These are phyloP conservation scores for Garrulus glandarius DNA, from an alignment of 2,797 vertebrate species.

Conservation along the genomic window DNA sequence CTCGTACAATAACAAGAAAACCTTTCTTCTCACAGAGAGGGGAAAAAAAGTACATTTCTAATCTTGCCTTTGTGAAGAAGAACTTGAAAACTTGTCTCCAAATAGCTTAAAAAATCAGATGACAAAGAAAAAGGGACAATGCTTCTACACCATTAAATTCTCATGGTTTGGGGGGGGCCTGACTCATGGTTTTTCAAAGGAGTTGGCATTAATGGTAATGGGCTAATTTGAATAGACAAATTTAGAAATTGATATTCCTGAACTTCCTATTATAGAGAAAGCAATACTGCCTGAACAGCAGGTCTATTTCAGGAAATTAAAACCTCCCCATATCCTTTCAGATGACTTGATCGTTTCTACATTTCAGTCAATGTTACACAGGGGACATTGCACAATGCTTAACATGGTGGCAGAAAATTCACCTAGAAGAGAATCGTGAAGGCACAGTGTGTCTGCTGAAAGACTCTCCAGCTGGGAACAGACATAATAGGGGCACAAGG, in stretches of 20 bases:
- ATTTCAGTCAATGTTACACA: constrained; percentile 65
- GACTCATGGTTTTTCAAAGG: constrained; percentile 41
- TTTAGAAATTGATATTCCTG: constrained; percentile 69
- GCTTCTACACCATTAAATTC: constrained; percentile 55
- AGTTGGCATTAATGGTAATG: constrained; percentile 53
- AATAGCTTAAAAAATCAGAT: constrained; percentile 35
- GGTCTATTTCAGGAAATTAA: constrained; percentile 68
- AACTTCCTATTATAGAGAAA: constrained; percentile 61
- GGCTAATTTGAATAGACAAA: constrained; percentile 62
- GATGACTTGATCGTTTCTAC: constrained; percentile 61
- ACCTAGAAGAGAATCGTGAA: constrained; percentile 32
- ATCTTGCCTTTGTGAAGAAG: background rate
- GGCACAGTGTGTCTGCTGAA: constrained; percentile 2
- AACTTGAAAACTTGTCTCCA: constrained; percentile 17
- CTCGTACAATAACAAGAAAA: background rate
- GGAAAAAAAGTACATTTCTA: background rate
- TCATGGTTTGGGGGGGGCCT: background rate
- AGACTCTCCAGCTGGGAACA: constrained; percentile 35
- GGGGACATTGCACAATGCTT: constrained; percentile 37
- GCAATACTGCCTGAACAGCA: constrained; percentile 65
- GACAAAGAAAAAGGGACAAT: constrained; percentile 34
- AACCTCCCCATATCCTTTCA: constrained; percentile 61
- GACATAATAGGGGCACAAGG: constrained; percentile 20
- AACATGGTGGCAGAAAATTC: constrained; percentile 54
- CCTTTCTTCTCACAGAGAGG: background rate